Conservation (phyloP, 92 coral and sea anemone species). For the Bergia sp. region DNA sequence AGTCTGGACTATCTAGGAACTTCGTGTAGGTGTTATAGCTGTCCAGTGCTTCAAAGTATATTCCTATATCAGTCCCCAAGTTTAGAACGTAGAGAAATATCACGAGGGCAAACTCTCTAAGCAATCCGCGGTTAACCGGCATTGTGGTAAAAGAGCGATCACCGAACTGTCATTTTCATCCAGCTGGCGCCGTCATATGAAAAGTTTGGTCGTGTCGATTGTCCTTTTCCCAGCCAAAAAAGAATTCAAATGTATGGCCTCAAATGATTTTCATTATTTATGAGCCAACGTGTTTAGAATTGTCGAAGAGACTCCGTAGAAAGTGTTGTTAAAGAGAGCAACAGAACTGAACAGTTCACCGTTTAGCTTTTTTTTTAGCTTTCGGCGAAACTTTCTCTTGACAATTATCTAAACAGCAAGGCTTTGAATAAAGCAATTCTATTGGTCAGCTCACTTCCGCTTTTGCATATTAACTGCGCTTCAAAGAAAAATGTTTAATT, state of each 20-base stretch:
- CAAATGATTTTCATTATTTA: conserved; percentile 37
- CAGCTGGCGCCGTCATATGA: conserved; percentile 17
- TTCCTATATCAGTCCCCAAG: conserved; percentile 68
- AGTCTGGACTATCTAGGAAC: conserved; percentile 33
- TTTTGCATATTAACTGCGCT: conserved; percentile 38
- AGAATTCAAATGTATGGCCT: background rate
- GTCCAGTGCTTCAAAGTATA: conserved; percentile 66
- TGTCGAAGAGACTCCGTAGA: background rate
- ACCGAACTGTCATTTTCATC: conserved; percentile 5
- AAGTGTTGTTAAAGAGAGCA: background rate
- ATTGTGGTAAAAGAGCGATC: conserved; percentile 21
- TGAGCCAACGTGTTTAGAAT: conserved; percentile 12
- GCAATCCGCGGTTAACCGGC: conserved; percentile 58
- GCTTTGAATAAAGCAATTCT: background rate
- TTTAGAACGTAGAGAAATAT: conserved; percentile 71
- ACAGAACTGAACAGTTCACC: background rate
- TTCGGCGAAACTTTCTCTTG: conserved; percentile 35
- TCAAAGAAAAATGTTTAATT: conserved; percentile 23
- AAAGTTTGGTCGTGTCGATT: background rate
- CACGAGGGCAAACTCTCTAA: conserved; percentile 62
- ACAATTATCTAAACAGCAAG: conserved; percentile 34
- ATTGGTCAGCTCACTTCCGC: conserved; percentile 43
- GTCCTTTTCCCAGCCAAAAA: conserved; percentile 36
- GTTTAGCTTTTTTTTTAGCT: background rate
- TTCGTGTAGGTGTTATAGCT: conserved; percentile 57